Base-by-base conservation (phyloP, 2,113 vertebrate genomes). In the Myxocyprinus asiaticus region DNA sequence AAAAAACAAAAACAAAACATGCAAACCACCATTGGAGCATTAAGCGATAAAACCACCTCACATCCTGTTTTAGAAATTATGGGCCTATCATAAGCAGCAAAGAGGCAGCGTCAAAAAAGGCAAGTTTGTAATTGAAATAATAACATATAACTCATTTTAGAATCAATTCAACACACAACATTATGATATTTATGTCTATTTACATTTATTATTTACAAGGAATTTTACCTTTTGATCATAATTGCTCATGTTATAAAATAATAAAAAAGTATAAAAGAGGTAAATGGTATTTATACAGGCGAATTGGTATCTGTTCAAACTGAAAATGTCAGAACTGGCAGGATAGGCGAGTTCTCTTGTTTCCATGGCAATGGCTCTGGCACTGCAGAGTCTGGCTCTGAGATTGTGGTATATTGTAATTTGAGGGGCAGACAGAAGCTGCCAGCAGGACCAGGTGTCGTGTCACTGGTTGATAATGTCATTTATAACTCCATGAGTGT, bases 401-500 rank as follows among this genome's bases (percentile, higher is more conserved):
- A 59, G 63, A 69, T 45, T 82, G 85, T 88, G 88, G 88, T 91
- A 90, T 89, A 92, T 84, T 67, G 82, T 70, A 22, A 55, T 79
- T 33, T 67, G 68, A 83, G 78, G 82, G 76, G 71, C 61, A 67
- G 71, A 51, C 22, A 59, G 75, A 63, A 17, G 42, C 58, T 65
- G 51, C 74, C 22, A 42, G 66, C 12, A 14, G 63, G 50, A 33
- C 22, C 22, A 33, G 22, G 22, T 33, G 22, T 33, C 22, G 3
- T 33, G 14, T 14, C 42, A 12, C 5, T 0, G 59, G 22, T 33
- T 33, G 22, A 33, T 17, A 15, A 4, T 43, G 17, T 11, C 12
- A 3, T 67, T 95, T 91, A 99, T 90, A 98, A 91, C 92, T 99
- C 98, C 70, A 94, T 91, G 17, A 99, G 96, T 61, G 94, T 96